Conservation (phyloP, 2,113 vertebrate species). For the Dipodomys spectabilis region DNA sequence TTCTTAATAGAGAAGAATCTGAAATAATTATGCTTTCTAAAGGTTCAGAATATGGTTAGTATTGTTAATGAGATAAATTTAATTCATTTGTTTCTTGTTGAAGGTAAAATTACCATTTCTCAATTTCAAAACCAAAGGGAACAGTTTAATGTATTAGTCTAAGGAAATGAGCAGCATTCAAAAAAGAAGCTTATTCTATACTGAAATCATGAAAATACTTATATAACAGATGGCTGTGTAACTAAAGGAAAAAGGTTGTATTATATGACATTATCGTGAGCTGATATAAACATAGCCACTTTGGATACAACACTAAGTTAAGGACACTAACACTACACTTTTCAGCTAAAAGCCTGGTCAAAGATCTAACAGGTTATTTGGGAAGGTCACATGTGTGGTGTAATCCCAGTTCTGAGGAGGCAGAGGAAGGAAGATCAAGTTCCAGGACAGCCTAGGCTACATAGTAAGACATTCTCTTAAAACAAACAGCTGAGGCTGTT, state of each 20-base stretch:
- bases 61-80: neutral
- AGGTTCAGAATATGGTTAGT: constrained; percentile 19
- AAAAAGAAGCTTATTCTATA: constrained; percentile 19
- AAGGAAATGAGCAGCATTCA: neutral
- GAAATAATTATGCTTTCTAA: constrained; percentile 37
- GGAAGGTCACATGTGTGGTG: too few species aligned
- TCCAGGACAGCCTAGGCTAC: neutral
- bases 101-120: constrained; percentile 48
- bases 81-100: constrained; percentile 31
- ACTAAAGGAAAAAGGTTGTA: constrained; percentile 24
- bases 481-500: neutral
- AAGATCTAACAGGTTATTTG: too few species aligned
- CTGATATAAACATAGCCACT: neutral
- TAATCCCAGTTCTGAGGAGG: neutral
- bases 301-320: neutral
- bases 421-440: neutral
- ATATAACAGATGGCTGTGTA: neutral
- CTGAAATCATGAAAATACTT: neutral
- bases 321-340: neutral
- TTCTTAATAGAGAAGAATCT: neutral
- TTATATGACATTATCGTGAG: neutral
- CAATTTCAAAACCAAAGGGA: constrained; percentile 44
- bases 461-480: neutral
- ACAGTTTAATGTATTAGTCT: constrained; percentile 14
- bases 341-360: constrained; percentile 14